Base-by-base conservation (phyloP, 2,888 invertebrate genomes). In the Cybosia mesomella region DNA sequence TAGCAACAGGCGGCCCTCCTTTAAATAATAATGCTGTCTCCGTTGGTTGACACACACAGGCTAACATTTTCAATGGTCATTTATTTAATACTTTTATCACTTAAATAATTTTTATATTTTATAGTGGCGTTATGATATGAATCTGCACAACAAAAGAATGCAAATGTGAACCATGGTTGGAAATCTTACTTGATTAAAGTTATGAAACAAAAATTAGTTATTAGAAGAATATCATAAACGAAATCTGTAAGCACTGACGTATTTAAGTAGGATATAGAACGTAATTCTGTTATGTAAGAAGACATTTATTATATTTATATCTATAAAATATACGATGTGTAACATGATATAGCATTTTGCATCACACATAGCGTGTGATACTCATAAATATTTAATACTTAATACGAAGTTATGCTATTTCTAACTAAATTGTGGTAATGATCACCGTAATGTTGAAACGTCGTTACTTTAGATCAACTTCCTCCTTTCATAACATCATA, bases 31-130 rank as follows among this genome's bases (percentile, higher is more conserved):
- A 85, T 67, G 94, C 94, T 76, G 96, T 95, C 84, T 96, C 96
- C 79, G 95, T 92, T 73, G 96, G 96, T 87, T 96, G 96, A 89
- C 96, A 96, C 80, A 96, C 96, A 92, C 96, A 96, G 85, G 96
- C 96, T 93, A 96, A 93, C 96, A 96, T 96, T 91, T 93, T 95
- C 80, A 89, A 86, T 76, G 71, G 81, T 89, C 91, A 90, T 89
- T 57, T 81, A 83, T 82, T 83, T 89, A 87, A 78, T 76, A 87
- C 87, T 89, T 86, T 83, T 89, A 89, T 89, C 88, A 91, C 88
- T 89, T 79, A 87, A 88, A 91, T 90, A 70, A 55, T 81, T 83
- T 89, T 89, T 86, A 81, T 89, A 85, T 81, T 80, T 68, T 72
- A 74, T 67, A 70, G 69, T 58, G 57, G 21, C 71, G 54, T 68